Percentiles rank a stretch among this genome's conserved stretches.
phyloP scores from a whole-genome alignment of 2,113 vertebrate species.

The Sterna hirundo region DNA sequence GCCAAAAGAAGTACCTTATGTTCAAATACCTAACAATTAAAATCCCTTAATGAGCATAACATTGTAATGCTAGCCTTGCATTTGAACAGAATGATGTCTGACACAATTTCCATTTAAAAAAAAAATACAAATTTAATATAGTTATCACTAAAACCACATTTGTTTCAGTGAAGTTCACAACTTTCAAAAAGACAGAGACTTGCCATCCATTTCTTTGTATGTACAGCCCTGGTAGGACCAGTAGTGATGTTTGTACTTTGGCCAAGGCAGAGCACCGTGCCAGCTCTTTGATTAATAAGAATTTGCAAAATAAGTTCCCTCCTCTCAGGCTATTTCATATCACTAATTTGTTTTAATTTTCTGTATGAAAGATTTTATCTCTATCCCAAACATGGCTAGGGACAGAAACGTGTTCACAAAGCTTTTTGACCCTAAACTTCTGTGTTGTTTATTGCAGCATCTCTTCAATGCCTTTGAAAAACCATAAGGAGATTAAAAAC shows the following conservation, averaged over 20 bases:
- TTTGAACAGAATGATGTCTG: not conserved
- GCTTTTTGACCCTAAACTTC: not conserved
- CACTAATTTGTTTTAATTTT: slow-evolving; percentile 12
- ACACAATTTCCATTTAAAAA: not conserved
- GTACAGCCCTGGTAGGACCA: not conserved
- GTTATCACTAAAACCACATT: not conserved
- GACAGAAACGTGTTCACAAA: not conserved
- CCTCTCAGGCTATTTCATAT: not conserved
- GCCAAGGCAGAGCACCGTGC: not conserved
- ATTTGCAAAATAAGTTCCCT: not conserved
- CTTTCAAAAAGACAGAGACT: not conserved
- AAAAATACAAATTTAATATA: not conserved
- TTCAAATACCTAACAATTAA: not conserved
- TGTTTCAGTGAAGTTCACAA: not conserved
- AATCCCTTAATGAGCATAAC: not conserved
- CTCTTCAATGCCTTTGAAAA: not conserved
- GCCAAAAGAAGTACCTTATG: not conserved
- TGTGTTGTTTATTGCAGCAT: not conserved
- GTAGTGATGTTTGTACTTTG: not conserved
- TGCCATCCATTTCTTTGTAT: not conserved
- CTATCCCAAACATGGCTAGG: not conserved
- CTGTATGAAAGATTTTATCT: not conserved
- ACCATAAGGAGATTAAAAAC: not conserved
- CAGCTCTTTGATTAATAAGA: not conserved
- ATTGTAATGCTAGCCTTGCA: not conserved